Evolutionary conservation across 2,113 vertebrate genomes (phyloP).

Genomic region (Gracilinanus agilis): DNA sequence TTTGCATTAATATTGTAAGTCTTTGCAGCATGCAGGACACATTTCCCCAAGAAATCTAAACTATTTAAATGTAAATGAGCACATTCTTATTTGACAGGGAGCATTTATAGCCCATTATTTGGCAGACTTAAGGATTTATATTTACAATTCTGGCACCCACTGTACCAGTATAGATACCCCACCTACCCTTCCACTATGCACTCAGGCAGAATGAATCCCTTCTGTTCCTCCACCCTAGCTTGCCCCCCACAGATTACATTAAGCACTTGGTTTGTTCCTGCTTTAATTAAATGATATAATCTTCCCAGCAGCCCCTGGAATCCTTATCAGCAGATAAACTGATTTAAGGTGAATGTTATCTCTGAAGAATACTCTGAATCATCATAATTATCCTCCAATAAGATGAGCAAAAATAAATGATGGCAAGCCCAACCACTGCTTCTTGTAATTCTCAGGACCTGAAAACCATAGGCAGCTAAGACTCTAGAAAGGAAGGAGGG

Average conservation of each 20-base stretch:
- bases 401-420: not conserved
- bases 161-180: not conserved
- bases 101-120: slow-evolving; percentile 66
- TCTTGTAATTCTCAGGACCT: not conserved
- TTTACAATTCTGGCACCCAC: slow-evolving; percentile 60
- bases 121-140: slow-evolving; percentile 74
- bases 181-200: not conserved
- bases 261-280: slow-evolving; percentile 76
- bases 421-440: not conserved
- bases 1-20: slow-evolving; percentile 69
- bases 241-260: slow-evolving; percentile 69
- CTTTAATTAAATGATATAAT: slow-evolving; percentile 81
- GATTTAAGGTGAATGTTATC: not conserved
- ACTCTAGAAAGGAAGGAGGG: not conserved
- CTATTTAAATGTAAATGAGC: slow-evolving; percentile 83
- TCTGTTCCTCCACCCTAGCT: not conserved
- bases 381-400: slow-evolving; percentile 68
- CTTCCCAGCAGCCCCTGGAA: slow-evolving; percentile 57
- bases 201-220: slow-evolving; percentile 36
- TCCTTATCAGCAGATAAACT: slow-evolving; percentile 69
- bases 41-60: slow-evolving; percentile 50
- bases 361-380: slow-evolving; percentile 50
- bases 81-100: slow-evolving; percentile 61
- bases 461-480: not conserved
- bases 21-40: slow-evolving; percentile 29